Conservation (phyloP, 2,888 invertebrate species). For the Rhingia campestris region DNA sequence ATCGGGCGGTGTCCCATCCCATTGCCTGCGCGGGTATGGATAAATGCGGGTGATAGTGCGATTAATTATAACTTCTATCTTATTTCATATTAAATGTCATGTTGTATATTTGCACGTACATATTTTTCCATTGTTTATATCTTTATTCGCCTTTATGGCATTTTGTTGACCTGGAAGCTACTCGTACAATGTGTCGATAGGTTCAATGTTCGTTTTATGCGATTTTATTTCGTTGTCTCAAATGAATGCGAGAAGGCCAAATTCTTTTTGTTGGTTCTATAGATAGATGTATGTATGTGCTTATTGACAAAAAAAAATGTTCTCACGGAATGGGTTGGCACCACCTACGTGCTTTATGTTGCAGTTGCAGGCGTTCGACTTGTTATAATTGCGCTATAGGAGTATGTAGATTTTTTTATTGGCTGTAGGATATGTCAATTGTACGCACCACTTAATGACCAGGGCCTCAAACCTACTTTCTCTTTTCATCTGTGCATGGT, state of each 20-base stretch:
- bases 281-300: too few relatives aligned
- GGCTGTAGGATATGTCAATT: too few relatives aligned
- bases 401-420: too few relatives aligned
- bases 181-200: conserved; percentile 14
- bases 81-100: conserved; percentile 18
- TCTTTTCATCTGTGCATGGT: too few relatives aligned
- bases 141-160: conserved; percentile 17
- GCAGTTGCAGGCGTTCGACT: too few relatives aligned
- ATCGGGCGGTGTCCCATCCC: conserved; percentile 12
- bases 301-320: too few relatives aligned
- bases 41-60: conserved; percentile 52
- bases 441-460: too few relatives aligned
- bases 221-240: conserved; percentile 23
- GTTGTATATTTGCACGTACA: background rate
- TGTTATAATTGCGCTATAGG: too few relatives aligned
- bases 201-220: conserved; percentile 59
- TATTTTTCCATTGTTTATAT: conserved; percentile 44
- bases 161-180: conserved; percentile 56
- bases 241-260: conserved; percentile 40
- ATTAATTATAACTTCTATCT: conserved; percentile 57
- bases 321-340: too few relatives aligned
- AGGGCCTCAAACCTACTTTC: too few relatives aligned
- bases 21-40: conserved; percentile 34
- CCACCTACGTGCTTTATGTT: too few relatives aligned
- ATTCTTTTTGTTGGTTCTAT: background rate